Evolutionary conservation across 2,888 invertebrate genomes (phyloP).

Genomic region (Chrysolina haemoptera): DNA sequence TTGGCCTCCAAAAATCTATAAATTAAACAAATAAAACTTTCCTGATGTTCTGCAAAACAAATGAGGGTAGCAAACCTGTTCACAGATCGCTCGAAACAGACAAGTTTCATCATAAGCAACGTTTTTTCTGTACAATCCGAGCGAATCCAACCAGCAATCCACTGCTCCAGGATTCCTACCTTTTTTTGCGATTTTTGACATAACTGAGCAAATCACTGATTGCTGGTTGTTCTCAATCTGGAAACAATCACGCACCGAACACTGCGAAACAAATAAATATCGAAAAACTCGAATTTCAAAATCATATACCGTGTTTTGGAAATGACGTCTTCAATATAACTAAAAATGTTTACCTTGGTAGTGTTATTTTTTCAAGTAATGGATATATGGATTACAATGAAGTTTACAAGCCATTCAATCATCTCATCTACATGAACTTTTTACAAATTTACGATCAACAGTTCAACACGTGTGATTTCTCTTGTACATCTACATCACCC

Average conservation of each 20-base stretch:
- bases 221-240: not conserved
- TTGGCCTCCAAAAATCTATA: conserved; percentile 76
- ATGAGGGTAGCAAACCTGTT: conserved; percentile 75
- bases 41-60: conserved; percentile 6
- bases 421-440: no score
- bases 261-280: not conserved
- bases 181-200: conserved; percentile 58
- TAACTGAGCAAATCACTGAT: conserved; percentile 4
- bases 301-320: no score
- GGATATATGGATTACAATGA: no score
- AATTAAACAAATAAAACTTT: conserved; percentile 35
- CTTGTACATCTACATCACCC: no score
- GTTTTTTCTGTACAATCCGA: conserved; percentile 89
- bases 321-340: no score
- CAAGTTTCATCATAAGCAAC: conserved; percentile 91
- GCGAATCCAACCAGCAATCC: conserved; percentile 85
- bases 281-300: not conserved
- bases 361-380: no score
- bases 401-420: no score
- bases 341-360: no score
- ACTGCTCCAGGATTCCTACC: conserved; percentile 67
- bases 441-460: no score
- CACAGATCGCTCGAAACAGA: conserved; percentile 90
- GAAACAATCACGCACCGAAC: not conserved
- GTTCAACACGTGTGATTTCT: no score